Evolutionary conservation across 2,888 invertebrate species (phyloP).

Genomic region (Arenicola marina): DNA sequence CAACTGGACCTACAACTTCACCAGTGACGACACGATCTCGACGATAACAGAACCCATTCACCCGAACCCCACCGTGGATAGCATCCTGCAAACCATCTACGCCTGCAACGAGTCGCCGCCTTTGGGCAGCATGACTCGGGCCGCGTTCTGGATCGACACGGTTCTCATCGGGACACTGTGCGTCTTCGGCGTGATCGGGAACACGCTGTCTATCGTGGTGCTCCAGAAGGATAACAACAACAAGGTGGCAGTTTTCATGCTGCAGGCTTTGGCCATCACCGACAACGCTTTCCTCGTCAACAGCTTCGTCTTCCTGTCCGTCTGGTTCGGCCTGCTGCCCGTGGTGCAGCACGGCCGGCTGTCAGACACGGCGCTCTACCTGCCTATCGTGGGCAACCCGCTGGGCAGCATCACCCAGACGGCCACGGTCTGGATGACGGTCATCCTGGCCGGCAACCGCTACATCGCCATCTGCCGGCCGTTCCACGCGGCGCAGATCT

Average conservation of each 20-base stretch:
- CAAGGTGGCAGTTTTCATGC: constrained; percentile 28
- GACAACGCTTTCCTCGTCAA: constrained; percentile 28
- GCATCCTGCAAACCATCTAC: too few relatives aligned
- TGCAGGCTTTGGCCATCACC: constrained; percentile 30
- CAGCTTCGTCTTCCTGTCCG: constrained; percentile 23
- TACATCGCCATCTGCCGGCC: constrained; percentile 31
- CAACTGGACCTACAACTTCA: too few relatives aligned
- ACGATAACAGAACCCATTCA: too few relatives aligned
- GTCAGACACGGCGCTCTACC: constrained; percentile 8
- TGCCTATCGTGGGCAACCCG: constrained; percentile 21
- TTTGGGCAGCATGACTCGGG: too few relatives aligned
- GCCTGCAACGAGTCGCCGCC: too few relatives aligned
- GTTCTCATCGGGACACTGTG: constrained; percentile 22
- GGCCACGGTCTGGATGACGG: constrained; percentile 30
- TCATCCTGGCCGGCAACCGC: constrained; percentile 29
- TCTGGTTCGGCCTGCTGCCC: constrained; percentile 23
- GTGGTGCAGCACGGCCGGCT: background rate
- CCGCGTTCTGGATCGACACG: constrained; percentile 21
- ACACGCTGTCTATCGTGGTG: constrained; percentile 25
- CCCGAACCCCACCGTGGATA: too few relatives aligned
- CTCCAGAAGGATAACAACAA: constrained; percentile 19
- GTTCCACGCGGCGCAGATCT: constrained; percentile 12
- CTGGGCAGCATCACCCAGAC: constrained; percentile 25
- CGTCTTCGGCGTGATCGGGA: constrained; percentile 29
- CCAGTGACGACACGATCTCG: too few relatives aligned